A percentile compares a stretch with the other conserved stretches of the same genome.
Conservation (phyloP, 92 coral and sea anemone genomes). For the Actinernus sp. region DNA sequence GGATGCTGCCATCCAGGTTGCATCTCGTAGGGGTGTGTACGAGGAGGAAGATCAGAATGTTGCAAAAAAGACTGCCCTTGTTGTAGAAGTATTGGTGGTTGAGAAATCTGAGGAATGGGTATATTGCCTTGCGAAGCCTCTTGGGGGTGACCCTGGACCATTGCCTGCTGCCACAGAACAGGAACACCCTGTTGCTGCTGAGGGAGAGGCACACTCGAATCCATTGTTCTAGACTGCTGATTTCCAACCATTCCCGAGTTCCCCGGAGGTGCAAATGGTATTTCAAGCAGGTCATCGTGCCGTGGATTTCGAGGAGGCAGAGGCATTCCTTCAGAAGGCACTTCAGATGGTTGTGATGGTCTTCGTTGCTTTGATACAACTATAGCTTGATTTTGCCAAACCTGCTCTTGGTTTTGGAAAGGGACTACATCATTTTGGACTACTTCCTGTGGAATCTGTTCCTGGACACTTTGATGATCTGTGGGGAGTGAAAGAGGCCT, state of each 20-base stretch:
- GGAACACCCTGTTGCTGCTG: slow-evolving; percentile 23
- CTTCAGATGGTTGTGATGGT: slow-evolving; percentile 22
- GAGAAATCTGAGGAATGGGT: slow-evolving; percentile 9
- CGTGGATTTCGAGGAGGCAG: slow-evolving; percentile 15
- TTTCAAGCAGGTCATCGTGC: slow-evolving; percentile 25
- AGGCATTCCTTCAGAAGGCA: not conserved
- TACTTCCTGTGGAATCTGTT: slow-evolving; percentile 18
- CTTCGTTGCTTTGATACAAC: slow-evolving; percentile 8
- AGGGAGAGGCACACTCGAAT: slow-evolving; percentile 3
- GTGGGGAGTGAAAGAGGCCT: slow-evolving; percentile 1
- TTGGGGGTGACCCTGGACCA: slow-evolving; percentile 17
- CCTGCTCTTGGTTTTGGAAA: slow-evolving; percentile 16
- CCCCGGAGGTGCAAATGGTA: slow-evolving; percentile 15
- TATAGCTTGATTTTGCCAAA: slow-evolving; percentile 34
- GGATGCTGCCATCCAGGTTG: slow-evolving; percentile 27
- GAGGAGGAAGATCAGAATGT: slow-evolving; percentile 26
- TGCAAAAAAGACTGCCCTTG: slow-evolving; percentile 45
- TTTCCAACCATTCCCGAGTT: not conserved
- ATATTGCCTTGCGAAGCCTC: slow-evolving; percentile 24
- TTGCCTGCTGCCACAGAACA: slow-evolving; percentile 28
- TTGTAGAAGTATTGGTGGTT: slow-evolving; percentile 25
- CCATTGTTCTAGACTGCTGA: slow-evolving; percentile 13
- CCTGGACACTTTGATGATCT: not conserved
- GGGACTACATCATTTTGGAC: slow-evolving; percentile 1
- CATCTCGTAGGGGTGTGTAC: slow-evolving; percentile 18